Evolutionary conservation across 2,113 vertebrate genomes (phyloP), one percentile per base, ranked within the genome.

Genomic region (Hiodon alosoides): DNA sequence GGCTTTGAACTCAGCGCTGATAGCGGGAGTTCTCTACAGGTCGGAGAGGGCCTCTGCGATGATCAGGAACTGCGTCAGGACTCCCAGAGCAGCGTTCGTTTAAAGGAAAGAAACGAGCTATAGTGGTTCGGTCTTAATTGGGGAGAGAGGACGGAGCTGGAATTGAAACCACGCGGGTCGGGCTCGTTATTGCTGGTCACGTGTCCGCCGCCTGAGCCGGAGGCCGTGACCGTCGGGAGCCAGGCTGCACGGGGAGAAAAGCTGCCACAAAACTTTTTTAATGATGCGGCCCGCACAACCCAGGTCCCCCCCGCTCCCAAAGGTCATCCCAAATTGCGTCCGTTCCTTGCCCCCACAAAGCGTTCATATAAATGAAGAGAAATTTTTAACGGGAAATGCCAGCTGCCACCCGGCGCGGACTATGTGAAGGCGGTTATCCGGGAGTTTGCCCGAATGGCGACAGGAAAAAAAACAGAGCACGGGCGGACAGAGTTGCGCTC

Each of bases 141-240:
- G 53, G 62, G 16, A 2, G 62, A 67, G 72, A 74, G 16, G 62
- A 73, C 4, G 51, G 53, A 46, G 52, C 9, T 54, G 53, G 69
- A 70, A 52, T 57, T 31, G 57, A 57, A 57, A 53, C 57, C 16
- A 46, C 69, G n/a, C 69, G 46, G 70, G 48, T 71, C 51, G 47
- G 57, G 17, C 57, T 71, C 57, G 50, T 59, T 71, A 50, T 46
- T 14, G 70, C 14, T 14, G 67, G 67, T 16, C 7, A n/a, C 14
- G 48, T 47, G 55, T 52, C 53, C 17, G 10, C 68, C 13, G n/a
- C 7, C 3, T 31, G 50, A 52, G 67, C 50, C n/a, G 59, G 13
- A 10, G 67, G 52, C 50, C 5, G 14, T 50, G 9, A 5, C 6
- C 13, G 50, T 0, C 58, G 9, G 2, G 58, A 11, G 8, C 7